Conservation (phyloP, 1,140 invertebrate species). For the Papilio machaon region DNA sequence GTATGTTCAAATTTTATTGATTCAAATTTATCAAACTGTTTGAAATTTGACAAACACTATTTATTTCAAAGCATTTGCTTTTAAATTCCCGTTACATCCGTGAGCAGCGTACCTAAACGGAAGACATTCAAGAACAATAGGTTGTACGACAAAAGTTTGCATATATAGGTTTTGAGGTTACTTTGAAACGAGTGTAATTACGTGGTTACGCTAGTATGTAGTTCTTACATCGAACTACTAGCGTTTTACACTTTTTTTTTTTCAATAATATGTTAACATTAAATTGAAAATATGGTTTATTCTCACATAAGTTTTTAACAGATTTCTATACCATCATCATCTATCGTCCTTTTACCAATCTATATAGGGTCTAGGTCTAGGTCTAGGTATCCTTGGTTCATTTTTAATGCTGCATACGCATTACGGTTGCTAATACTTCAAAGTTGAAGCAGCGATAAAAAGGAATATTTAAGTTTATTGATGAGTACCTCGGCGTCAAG, state of each 20-base stretch:
- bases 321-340: not conserved
- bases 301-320: not conserved
- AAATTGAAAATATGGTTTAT: not conserved
- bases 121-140: slow-evolving; percentile 20
- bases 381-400: too few relatives aligned
- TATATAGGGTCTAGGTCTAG: too few relatives aligned
- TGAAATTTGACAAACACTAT: not conserved
- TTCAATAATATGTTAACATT: not conserved
- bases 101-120: slow-evolving; percentile 17
- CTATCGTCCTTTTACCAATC: not conserved
- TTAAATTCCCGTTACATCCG: slow-evolving; percentile 19
- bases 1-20: too few relatives aligned
- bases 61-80: not conserved
- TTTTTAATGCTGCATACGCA: too few relatives aligned
- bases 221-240: not conserved
- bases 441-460: too few relatives aligned
- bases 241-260: not conserved
- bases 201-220: too few relatives aligned
- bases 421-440: too few relatives aligned
- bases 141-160: not conserved
- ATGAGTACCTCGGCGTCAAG: slow-evolving; percentile 60
- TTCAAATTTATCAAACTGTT: too few relatives aligned
- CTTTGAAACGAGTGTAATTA: not conserved
- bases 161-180: slow-evolving; percentile 11
- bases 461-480: not conserved